Percentiles rank a stretch among this genome's conserved stretches.
Evolutionary conservation across 1,140 invertebrate species (phyloP).

Genomic region (roundworm (Caenorhabditis elegans)): DNA sequence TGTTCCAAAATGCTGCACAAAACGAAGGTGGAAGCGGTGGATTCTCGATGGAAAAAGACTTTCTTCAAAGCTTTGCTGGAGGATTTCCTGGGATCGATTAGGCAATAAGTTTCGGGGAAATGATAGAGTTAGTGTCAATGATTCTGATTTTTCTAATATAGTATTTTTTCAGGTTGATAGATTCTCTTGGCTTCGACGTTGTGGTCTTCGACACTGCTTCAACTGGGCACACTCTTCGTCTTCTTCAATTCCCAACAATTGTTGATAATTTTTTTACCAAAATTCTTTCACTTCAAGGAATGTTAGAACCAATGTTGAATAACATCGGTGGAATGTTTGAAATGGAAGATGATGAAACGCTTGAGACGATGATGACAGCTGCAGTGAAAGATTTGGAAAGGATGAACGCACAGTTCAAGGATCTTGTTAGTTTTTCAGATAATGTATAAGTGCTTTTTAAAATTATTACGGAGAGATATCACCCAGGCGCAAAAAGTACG

Average conservation of each 20-base stretch:
- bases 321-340: slow-evolving; percentile 83
- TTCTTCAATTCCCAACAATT: slow-evolving; percentile 91
- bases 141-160: too few species aligned
- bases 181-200: slow-evolving; percentile 96
- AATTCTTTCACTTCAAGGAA: slow-evolving; percentile 85
- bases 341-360: slow-evolving; percentile 83
- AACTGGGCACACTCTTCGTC: slow-evolving; percentile 94
- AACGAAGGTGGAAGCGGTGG: slow-evolving; percentile 37
- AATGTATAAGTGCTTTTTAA: too few species aligned
- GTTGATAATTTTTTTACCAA: slow-evolving; percentile 95
- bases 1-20: not conserved
- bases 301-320: slow-evolving; percentile 78
- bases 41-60: slow-evolving; percentile 77
- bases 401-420: slow-evolving; percentile 94
- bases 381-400: slow-evolving; percentile 87
- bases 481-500: too few species aligned
- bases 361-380: slow-evolving; percentile 91
- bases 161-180: slow-evolving; percentile 79
- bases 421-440: slow-evolving; percentile 79
- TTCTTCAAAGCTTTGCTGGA: slow-evolving; percentile 90
- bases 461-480: slow-evolving; percentile 18
- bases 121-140: slow-evolving; percentile 82
- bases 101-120: slow-evolving; percentile 98
- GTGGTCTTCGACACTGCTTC: slow-evolving; percentile 99
- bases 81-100: slow-evolving; percentile 98